A percentile compares a stretch with the other conserved stretches of the same genome.
phyloP scores from a whole-genome alignment of 2,797 vertebrate species.

The Phoebastria nigripes region DNA sequence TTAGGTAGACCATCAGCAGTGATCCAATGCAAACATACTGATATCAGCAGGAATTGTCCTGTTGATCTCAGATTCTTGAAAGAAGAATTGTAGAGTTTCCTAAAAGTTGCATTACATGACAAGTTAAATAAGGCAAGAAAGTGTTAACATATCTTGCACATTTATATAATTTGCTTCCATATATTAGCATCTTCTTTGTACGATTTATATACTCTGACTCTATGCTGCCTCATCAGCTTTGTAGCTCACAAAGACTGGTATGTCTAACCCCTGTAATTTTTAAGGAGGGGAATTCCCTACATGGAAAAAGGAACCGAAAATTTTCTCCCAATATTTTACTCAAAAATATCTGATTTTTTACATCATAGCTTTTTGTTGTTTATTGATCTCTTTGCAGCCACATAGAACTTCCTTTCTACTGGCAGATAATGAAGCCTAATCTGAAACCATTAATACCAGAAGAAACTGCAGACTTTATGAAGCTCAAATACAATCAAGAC shows the following conservation, averaged over 20 bases:
- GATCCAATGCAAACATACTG: background rate
- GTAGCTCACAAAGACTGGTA: background rate
- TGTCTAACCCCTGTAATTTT: background rate
- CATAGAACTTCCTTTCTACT: slow-evolving; percentile 87
- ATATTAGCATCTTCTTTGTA: background rate
- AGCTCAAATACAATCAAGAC: slow-evolving; percentile 71
- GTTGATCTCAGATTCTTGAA: background rate
- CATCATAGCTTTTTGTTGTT: background rate
- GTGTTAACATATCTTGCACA: background rate
- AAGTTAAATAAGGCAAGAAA: background rate
- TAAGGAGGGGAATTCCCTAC: background rate
- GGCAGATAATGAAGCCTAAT: slow-evolving; percentile 87
- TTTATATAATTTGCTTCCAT: background rate
- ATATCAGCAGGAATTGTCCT: background rate
- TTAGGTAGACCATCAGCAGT: background rate
- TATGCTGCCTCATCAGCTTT: background rate
- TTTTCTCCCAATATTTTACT: background rate
- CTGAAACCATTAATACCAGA: slow-evolving; percentile 71
- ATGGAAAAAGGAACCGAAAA: background rate
- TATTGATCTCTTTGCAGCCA: slow-evolving; percentile 72
- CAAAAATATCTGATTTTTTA: background rate
- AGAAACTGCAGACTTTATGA: slow-evolving; percentile 48
- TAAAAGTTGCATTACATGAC: background rate
- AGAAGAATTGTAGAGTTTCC: background rate
- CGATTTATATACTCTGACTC: background rate